These are phyloP conservation scores for Ecdyonurus torrentis DNA, from an alignment of 2,888 invertebrate genomes.

Conservation along the genomic window DNA sequence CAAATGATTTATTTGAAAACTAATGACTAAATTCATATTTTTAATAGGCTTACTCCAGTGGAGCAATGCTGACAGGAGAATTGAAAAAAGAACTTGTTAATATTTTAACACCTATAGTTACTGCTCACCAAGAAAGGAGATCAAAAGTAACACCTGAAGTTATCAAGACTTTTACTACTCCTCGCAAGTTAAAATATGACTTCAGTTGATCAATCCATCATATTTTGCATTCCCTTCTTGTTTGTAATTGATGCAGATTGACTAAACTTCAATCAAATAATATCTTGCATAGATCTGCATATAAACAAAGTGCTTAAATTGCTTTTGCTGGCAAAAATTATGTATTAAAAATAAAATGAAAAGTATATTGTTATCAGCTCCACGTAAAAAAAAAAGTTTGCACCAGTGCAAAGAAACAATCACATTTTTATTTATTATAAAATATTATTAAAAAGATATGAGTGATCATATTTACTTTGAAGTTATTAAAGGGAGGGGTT, in stretches of 20 bases:
- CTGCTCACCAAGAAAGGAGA: constrained; percentile 64
- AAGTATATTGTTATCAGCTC: too few relatives aligned
- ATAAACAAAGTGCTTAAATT: too few relatives aligned
- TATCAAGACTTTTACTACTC: constrained; percentile 66
- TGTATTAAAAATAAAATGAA: too few relatives aligned
- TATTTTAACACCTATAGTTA: constrained; percentile 56
- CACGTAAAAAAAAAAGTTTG: too few relatives aligned
- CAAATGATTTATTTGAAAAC: not conserved
- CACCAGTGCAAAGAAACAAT: too few relatives aligned
- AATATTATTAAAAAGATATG: too few relatives aligned
- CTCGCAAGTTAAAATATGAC: constrained; percentile 51
- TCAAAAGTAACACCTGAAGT: constrained; percentile 70
- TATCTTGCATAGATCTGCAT: too few relatives aligned
- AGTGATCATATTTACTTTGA: too few relatives aligned
- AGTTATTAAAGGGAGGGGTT: too few relatives aligned
- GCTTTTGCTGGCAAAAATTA: too few relatives aligned
- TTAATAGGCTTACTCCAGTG: constrained; percentile 60
- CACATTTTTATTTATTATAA: too few relatives aligned
- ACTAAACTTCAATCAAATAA: not conserved
- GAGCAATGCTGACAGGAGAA: constrained; percentile 83
- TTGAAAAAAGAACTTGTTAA: constrained; percentile 83
- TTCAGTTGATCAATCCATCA: constrained; percentile 7
- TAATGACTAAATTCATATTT: not conserved
- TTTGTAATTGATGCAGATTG: not conserved
- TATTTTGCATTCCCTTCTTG: not conserved